Evolutionary conservation across 2,888 invertebrate genomes (phyloP), one percentile per base, ranked within the genome.

Genomic region (Rhingia rostrata): DNA sequence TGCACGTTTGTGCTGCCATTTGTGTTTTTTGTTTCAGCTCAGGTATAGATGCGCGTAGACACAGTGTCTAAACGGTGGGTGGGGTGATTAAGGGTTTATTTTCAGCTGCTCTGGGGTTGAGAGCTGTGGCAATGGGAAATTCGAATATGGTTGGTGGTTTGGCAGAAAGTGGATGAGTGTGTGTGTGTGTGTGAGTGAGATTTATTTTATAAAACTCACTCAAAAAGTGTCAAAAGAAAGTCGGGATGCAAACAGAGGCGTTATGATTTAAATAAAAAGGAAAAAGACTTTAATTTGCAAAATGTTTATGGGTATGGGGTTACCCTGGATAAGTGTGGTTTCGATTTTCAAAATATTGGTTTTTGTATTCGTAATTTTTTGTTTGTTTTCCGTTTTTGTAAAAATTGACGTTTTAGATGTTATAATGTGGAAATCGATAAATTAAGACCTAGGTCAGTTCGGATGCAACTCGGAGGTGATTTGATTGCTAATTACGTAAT

Each of bases 21-120:
- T 81, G 53, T 60, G 32, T 75, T 56, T 39, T 54, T 47, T 56
- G 9, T 58, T 30, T 12, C 78, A 73, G 83, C 79, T 83, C 73
- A 9, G 33, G 43, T 22, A 9, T 6, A 49, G 30, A 45, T 64
- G 35, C 54, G 49, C 51, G 49, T 67, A 73, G 61, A 73, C 72
- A 51, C 58, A 41, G 47, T 35, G 39, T 35, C 9, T 54, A 53
- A 74, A 22, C 22, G 67, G 83, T 83, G 79, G 83, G 83, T 83
- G 83, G 83, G 79, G 63, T 83, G 83, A 79, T 63, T 69, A 64
- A 73, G 61, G 79, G 79, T 63, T 56, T 78, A 72, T 66, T 74
- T 83, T 83, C 83, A 83, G 83, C 83, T 83, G 79, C 67, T 54
- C 4, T 6, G 6, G 33, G n/a, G 22, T 2, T 22, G 22, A 22